A percentile compares a stretch with the other conserved stretches of the same genome.
These are phyloP conservation scores for Columba livia DNA, from an alignment of 2,113 vertebrate species.

Conservation along the genomic window DNA sequence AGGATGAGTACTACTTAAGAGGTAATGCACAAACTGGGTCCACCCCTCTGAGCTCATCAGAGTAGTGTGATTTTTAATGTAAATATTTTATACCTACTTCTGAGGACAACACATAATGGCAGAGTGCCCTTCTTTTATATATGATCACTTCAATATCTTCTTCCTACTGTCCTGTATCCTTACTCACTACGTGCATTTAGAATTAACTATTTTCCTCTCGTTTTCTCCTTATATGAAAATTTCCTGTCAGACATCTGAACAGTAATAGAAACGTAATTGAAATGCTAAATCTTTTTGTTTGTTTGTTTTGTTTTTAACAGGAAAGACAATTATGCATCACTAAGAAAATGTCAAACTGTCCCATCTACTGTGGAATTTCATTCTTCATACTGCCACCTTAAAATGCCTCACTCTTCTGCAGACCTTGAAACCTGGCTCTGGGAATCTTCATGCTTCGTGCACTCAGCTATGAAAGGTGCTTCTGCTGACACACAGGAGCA, in stretches of 20 bases:
- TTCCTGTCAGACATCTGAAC: not conserved
- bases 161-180: not conserved
- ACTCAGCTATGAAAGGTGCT: not conserved
- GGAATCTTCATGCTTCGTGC: conserved; percentile 65
- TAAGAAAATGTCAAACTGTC: conserved; percentile 76
- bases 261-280: not conserved
- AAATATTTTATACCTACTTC: not conserved
- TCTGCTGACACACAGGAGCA: not conserved
- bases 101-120: not conserved
- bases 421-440: conserved; percentile 78
- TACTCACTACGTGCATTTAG: not conserved
- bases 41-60: not conserved
- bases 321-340: conserved; percentile 33
- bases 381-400: conserved; percentile 9
- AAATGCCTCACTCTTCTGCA: conserved; percentile 65
- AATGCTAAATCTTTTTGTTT: not conserved
- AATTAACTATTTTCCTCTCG: not conserved
- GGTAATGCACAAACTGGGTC: not conserved
- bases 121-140: not conserved
- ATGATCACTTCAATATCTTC: not conserved
- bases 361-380: conserved; percentile 53
- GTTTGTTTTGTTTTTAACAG: not conserved
- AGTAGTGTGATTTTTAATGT: not conserved
- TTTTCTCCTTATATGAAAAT: not conserved
- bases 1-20: not conserved